phyloP scores from a whole-genome alignment of 2,888 invertebrate genomes.

The Agrochola litura region DNA sequence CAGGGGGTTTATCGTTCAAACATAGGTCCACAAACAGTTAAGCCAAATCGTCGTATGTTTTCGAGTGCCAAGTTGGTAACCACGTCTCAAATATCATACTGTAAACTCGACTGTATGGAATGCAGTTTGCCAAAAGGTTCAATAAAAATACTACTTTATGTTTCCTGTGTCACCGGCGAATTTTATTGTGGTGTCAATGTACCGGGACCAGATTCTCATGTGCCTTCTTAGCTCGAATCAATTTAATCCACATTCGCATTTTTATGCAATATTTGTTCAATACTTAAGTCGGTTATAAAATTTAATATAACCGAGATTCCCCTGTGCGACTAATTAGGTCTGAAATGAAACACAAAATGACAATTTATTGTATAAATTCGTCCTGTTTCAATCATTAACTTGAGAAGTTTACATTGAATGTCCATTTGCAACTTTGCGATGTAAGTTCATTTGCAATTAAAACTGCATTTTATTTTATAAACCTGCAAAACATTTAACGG shows the following conservation, averaged over 20 bases:
- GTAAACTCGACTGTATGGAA: slow-evolving; percentile 77
- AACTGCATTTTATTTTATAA: slow-evolving; percentile 46
- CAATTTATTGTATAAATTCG: slow-evolving; percentile 39
- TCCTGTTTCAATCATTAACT: slow-evolving; percentile 52
- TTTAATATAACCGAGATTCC: slow-evolving; percentile 50
- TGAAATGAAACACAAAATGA: slow-evolving; percentile 54
- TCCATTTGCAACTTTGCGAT: slow-evolving; percentile 22
- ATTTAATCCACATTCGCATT: slow-evolving; percentile 76
- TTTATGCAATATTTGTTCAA: slow-evolving; percentile 67
- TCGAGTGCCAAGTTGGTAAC: slow-evolving; percentile 63
- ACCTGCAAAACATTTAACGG: slow-evolving; percentile 42
- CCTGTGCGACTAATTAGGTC: slow-evolving; percentile 47
- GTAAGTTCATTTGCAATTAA: slow-evolving; percentile 46
- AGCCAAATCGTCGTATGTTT: slow-evolving; percentile 41
- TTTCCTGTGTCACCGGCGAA: slow-evolving; percentile 86
- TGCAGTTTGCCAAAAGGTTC: slow-evolving; percentile 85
- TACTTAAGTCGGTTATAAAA: slow-evolving; percentile 58
- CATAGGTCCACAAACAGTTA: slow-evolving; percentile 42
- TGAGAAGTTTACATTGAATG: slow-evolving; percentile 31
- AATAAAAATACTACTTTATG: slow-evolving; percentile 88
- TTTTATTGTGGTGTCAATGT: slow-evolving; percentile 87
- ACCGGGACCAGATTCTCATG: slow-evolving; percentile 79
- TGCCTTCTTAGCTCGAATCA: slow-evolving; percentile 77
- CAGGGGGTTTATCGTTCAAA: slow-evolving; percentile 18
- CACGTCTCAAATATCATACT: slow-evolving; percentile 72